Conservation (phyloP, 92 coral and sea anemone species). For the Umimayanthus chanpuru region DNA sequence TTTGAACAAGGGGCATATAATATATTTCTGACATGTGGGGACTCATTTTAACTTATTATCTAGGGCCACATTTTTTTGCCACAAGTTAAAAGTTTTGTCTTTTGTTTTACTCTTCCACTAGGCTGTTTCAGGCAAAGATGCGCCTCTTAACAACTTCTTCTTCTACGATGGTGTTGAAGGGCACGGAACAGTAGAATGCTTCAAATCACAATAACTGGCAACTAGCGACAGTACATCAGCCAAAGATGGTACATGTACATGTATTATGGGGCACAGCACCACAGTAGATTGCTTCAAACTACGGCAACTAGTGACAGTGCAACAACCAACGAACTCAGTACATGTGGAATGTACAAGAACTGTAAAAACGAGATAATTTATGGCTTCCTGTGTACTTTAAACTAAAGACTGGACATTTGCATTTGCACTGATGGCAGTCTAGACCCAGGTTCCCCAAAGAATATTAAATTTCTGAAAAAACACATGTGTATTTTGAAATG, state of each 20-base stretch:
- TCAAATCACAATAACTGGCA: slow-evolving; percentile 48
- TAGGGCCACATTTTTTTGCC: no score
- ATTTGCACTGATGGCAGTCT: neutral
- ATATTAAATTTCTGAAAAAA: no score
- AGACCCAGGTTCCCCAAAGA: neutral
- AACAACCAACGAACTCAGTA: no score
- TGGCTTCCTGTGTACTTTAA: neutral
- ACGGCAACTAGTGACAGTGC: no score
- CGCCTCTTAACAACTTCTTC: slow-evolving; percentile 91
- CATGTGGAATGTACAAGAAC: neutral
- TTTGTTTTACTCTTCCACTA: slow-evolving; percentile 2
- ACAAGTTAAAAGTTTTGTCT: no score
- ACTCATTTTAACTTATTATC: no score
- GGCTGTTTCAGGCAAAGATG: slow-evolving; percentile 98
- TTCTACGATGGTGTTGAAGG: slow-evolving; percentile 95
- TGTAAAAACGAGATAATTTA: no score
- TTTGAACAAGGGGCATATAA: no score
- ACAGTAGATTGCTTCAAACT: no score
- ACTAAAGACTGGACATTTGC: neutral
- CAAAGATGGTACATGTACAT: neutral
- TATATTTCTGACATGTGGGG: no score
- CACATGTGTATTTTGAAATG: no score
- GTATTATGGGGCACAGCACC: no score
- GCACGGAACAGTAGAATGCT: slow-evolving; percentile 92
- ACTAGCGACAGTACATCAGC: neutral